phyloP scores from a whole-genome alignment of 2,113 vertebrate genomes.

The Odontesthes bonariensis region DNA sequence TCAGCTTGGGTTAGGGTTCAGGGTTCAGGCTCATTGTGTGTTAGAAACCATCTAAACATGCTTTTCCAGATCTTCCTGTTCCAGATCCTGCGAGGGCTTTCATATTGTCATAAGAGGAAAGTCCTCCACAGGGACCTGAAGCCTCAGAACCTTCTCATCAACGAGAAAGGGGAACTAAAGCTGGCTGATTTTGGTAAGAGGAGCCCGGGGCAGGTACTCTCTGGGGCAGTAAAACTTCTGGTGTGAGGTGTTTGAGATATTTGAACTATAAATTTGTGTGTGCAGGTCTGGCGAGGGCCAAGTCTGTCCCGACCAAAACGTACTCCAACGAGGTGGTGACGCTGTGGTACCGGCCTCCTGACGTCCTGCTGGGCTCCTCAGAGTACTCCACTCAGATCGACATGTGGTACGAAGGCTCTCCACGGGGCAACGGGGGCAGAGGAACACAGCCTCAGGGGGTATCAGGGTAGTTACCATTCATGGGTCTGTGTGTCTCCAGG shows the following conservation, averaged over 20 bases:
- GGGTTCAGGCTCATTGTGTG: too few relatives aligned
- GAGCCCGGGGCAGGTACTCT: too few relatives aligned
- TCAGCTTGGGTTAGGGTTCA: too few relatives aligned
- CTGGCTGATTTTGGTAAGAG: constrained; percentile 95
- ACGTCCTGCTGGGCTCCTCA: constrained; percentile 94
- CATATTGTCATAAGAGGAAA: constrained; percentile 97
- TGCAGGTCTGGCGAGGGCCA: constrained; percentile 92
- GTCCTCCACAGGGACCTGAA: constrained; percentile 97
- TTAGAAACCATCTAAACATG: not conserved
- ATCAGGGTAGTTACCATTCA: not conserved
- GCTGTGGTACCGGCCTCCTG: constrained; percentile 95
- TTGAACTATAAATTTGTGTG: not conserved
- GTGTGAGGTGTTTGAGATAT: too few relatives aligned
- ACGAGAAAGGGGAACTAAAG: constrained; percentile 96
- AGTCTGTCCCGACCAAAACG: constrained; percentile 96
- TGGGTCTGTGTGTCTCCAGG: constrained; percentile 76
- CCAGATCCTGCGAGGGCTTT: constrained; percentile 96
- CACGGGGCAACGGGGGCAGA: too few relatives aligned
- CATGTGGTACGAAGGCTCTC: constrained; percentile 87
- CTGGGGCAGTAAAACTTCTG: not conserved
- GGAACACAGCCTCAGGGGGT: too few relatives aligned
- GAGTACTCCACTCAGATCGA: constrained; percentile 98
- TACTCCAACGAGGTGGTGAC: constrained; percentile 98
- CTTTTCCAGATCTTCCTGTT: constrained; percentile 92
- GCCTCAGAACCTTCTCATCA: constrained; percentile 98